Conservation (phyloP, 2,797 vertebrate species). For the Discoglossus pictus region DNA sequence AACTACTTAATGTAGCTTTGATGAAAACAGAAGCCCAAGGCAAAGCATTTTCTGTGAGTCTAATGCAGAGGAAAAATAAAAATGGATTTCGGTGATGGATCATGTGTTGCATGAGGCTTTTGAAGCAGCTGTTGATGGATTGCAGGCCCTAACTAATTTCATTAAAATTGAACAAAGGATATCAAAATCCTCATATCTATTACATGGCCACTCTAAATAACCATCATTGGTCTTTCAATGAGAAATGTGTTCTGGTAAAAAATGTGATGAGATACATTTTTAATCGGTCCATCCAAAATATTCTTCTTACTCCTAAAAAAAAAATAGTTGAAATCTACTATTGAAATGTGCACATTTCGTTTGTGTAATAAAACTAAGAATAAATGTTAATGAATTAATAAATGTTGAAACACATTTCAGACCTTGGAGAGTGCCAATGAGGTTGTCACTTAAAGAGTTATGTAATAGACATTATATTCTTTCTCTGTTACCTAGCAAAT, state of each 20-base stretch:
- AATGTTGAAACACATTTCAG: too few relatives aligned
- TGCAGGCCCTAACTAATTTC: conserved; percentile 13
- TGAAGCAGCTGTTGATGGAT: not conserved
- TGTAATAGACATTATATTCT: too few relatives aligned
- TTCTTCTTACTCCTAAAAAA: too few relatives aligned
- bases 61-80: not conserved
- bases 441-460: too few relatives aligned
- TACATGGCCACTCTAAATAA: conserved; percentile 8
- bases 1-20: too few relatives aligned
- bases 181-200: conserved; percentile 1
- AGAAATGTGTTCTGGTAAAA: not conserved
- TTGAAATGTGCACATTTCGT: too few relatives aligned
- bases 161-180: conserved; percentile 16
- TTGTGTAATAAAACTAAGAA: too few relatives aligned
- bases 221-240: not conserved
- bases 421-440: too few relatives aligned
- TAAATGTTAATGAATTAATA: too few relatives aligned
- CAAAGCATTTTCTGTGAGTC: too few relatives aligned
- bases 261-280: not conserved
- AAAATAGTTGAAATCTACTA: too few relatives aligned
- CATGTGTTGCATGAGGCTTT: not conserved
- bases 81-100: conserved; percentile 9
- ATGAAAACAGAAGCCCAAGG: not conserved
- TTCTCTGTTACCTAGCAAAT: too few relatives aligned
- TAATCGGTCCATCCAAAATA: not conserved